Evolutionary conservation across 2,888 invertebrate species (phyloP), one percentile per base, ranked within the genome.

Genomic region (Aplocera efformata): DNA sequence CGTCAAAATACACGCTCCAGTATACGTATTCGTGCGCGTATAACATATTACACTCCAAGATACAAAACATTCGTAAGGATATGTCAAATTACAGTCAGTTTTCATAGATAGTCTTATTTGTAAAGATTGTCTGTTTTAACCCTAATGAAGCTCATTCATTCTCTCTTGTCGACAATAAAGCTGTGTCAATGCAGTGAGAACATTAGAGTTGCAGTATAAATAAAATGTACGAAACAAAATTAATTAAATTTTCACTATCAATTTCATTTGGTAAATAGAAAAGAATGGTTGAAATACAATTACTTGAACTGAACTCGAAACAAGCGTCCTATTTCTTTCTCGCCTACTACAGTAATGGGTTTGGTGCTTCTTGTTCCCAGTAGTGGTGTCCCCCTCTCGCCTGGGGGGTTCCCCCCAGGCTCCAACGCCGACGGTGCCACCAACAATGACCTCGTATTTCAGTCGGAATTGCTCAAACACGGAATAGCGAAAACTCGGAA

Each of bases 401-500:
- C 60, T 53, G 49, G n/a, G 22, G 22, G 7, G 45, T 59, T 56
- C 73, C 67, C 73, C 60, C 60, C 71, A 63, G 69, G 65, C 70
- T 70, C 79, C 75, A 67, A 71, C 73, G 72, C 78, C 76, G 76
- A 74, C 76, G 78, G 77, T 80, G 83, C 83, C 82, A 83, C 83
- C 85, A 81, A 83, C 86, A 85, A 86, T 83, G 88, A 85, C 86
- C 86, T 79, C 86, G 84, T 88, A 88, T 86, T 88, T 86, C 79
- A 86, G 84, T 68, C 73, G 74, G 80, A 86, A 86, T 88, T 86
- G 84, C 82, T 83, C 78, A 78, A 86, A 85, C 78, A 80, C 72
- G 73, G 84, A 82, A 82, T 78, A 79, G 74, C 71, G 79, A 78
- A 82, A 82, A 74, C 74, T 71, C 69, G 72, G 79, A 80, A 81